Evolutionary conservation across 1,140 invertebrate genomes (phyloP), one percentile per base, ranked within the genome.

Genomic region (Drosophila orena): DNA sequence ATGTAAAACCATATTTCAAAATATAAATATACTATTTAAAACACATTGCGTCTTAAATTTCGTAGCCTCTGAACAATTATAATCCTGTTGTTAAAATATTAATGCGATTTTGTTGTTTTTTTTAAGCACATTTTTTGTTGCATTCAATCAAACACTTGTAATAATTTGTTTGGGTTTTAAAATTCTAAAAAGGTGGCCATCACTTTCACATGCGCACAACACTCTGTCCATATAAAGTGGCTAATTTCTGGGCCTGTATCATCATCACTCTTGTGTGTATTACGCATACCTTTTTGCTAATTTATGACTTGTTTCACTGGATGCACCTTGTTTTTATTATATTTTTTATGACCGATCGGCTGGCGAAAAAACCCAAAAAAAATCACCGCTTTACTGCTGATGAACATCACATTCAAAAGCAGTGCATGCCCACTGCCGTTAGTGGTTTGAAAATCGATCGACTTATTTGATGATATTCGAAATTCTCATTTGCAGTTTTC

Each of bases 391-490:
- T 30, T 50, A 47, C 22, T 37, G 30, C 15, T 35, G 27, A 17
- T 35, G 20, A 65, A 46, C 49, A 72, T 17, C 46, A 62, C 60
- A 81, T 55, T 59, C 44, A 35, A 27, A 43, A 58, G 61, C 69
- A 66, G 17, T 56, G 66, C 68, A 57, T 73, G 75, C 56, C 78
- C 61, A 54, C 40, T 75, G 43, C 46, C 57, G 73, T 74, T 64
- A 64, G 30, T n/a, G 40, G 3, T 14, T 43, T 8, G 4, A n/a
- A 30, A n/a, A 30, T 30, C 30, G 30, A 30, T 14, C 35, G 10
- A 42, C 42, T 42, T 40, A 15, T 42, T 62, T 15, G 44, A 37
- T 66, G 20, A 27, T 7, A 35, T 27, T 5, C 30, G 37, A 30
- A 11, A 38, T 37, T 37, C 14, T 38, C 52, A 46, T 12, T 44